Base-by-base conservation (phyloP, 2,113 vertebrate genomes). In the Scalopus aquaticus region DNA sequence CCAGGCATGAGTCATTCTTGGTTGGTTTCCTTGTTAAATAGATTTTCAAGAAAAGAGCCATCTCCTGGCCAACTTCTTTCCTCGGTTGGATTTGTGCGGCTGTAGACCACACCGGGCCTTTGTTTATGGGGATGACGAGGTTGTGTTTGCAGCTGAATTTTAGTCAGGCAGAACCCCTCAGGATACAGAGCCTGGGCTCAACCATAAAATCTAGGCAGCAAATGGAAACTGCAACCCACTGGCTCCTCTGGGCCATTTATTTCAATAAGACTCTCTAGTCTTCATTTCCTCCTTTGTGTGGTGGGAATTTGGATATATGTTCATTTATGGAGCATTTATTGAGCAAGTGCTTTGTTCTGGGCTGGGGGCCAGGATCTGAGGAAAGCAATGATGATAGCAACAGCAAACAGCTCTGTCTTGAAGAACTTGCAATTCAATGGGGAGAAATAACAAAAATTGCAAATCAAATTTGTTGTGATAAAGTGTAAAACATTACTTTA, bases 1-100 rank as follows among this genome's bases (percentile, higher is more conserved):
- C 44, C 39, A 83, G 72, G 64, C 24, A 28, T 64, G 65, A 84
- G 46, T 93, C 81, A 93, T 26, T 32, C 35, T 82, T 28, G 74
- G 42, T 79, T 82, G 79, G 26, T 78, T 93, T 89, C 79, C 90
- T 89, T 79, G 69, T 73, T 85, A 88, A 62, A 77, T n/a, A 78
- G 69, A 67, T 67, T 81, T 91, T 89, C 56, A 58, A 78, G 87
- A 35, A 56, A 93, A n/a, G 67, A 82, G n/a, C n/a, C 84, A 42
- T 26, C 56, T 54, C 82, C 22, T 0, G 0, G 76, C 73, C 67
- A 90, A 44, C 30, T 46, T 5, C 26, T 81, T 72, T 60, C 37
- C 65, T 91, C 58, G 87, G 84, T 60, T 87, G 80, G 78, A 82
- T 91, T 76, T 74, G 37, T 6, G 26, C 42, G 44, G 51, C 22